Evolutionary conservation across 2,113 vertebrate species (phyloP), one percentile per base, ranked within the genome.

Genomic region (Pseudorhombus dupliciocellatus): DNA sequence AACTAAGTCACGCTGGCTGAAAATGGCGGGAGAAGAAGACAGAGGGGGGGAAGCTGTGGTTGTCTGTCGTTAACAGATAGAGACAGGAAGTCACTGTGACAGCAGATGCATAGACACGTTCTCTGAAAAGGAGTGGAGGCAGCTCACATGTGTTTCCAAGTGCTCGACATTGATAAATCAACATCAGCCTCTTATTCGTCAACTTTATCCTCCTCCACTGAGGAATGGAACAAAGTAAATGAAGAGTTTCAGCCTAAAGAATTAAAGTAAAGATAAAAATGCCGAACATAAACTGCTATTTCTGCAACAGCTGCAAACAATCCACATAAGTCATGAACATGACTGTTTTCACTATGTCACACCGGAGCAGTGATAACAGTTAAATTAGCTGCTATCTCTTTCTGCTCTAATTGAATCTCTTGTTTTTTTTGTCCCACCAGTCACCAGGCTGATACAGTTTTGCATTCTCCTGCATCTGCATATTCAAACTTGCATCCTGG

Each of bases 41-140:
- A 77, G 57, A 73, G 12, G 79, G 22, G 22, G 31, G 84, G 89
- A 90, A 90, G 80, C 76, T 77, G 87, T 59, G 57, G 83, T 79
- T 58, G 70, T 18, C 5, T 44, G 64, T 22, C 44, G 51, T 24
- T 10, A 60, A 64, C 61, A 79, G 48, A 66, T 24, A 57, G 14
- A 70, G 30, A 67, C 86, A 88, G 86, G 88, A 90, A 87, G 86
- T 81, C 44, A 18, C 34, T 25, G 42, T 40, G 67, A 68, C 48
- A 30, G 56, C 34, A 54, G 60, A 63, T 25, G 56, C 63, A 2
- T 28, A n/a, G n/a, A 25, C 48, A 30, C 62, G 12, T 37, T 11
- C n/a, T 44, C 4, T 14, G 9, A 21, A 69, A 21, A 22, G 22
- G 12, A 21, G 30, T 22, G 7, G 20, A n/a, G 20, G n/a, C 48